Evolutionary conservation across 2,888 invertebrate species (phyloP).

Genomic region (Caenorhabditis afra): DNA sequence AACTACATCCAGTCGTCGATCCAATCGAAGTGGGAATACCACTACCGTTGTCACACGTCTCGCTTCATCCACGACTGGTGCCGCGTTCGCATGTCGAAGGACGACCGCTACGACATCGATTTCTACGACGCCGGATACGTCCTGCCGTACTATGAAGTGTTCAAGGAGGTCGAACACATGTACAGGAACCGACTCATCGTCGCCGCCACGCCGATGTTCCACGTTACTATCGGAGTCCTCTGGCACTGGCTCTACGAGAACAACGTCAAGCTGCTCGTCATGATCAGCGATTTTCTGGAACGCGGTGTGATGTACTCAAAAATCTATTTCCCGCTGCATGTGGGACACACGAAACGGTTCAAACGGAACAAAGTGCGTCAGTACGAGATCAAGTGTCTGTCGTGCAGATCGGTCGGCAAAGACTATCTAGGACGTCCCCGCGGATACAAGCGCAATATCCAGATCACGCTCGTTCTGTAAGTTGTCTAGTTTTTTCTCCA

Average conservation of each 20-base stretch:
- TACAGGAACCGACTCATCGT: slow-evolving; percentile 10
- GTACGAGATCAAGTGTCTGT: slow-evolving; percentile 9
- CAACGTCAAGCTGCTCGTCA: slow-evolving; percentile 11
- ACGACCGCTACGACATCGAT: slow-evolving; percentile 7
- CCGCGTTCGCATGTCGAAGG: slow-evolving; percentile 1
- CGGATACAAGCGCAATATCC: slow-evolving; percentile 11
- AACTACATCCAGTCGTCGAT: slow-evolving; percentile 41
- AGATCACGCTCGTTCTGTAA: slow-evolving; percentile 13
- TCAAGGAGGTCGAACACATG: neutral
- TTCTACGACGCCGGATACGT: slow-evolving; percentile 29
- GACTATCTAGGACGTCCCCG: too few relatives aligned
- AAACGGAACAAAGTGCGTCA: too few relatives aligned
- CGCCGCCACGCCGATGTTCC: slow-evolving; percentile 20
- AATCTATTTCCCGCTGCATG: too few relatives aligned
- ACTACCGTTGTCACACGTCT: slow-evolving; percentile 12
- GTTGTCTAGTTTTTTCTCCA: neutral
- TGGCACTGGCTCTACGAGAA: slow-evolving; percentile 42
- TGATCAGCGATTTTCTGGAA: slow-evolving; percentile 18
- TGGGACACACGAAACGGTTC: too few relatives aligned
- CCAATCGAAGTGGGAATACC: slow-evolving; percentile 23
- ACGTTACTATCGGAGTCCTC: neutral
- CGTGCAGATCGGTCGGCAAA: neutral
- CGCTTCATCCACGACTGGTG: slow-evolving; percentile 27
- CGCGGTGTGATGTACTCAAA: too few relatives aligned
- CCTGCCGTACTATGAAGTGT: slow-evolving; percentile 9